A percentile compares a stretch with the other conserved stretches of the same genome.
Evolutionary conservation across 2,888 invertebrate species (phyloP).

Genomic region (Tiliacea aurago): DNA sequence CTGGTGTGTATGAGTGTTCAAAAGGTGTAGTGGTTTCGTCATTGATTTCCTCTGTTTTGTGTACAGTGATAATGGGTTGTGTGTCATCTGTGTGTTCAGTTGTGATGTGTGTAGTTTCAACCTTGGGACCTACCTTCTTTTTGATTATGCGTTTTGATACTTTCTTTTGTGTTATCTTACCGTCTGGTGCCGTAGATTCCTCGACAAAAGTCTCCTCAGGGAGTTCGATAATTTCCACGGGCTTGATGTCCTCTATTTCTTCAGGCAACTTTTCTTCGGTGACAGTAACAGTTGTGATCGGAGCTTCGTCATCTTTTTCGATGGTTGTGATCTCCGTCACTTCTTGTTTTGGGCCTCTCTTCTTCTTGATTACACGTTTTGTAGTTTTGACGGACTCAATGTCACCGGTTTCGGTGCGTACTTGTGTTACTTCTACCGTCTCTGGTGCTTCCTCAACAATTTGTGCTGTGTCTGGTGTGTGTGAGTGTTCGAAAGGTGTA

Average conservation of each 20-base stretch:
- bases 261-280: neutral
- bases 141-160: neutral
- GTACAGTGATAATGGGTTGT: conserved; percentile 16
- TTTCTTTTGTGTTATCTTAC: conserved; percentile 8
- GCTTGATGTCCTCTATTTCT: conserved; percentile 7
- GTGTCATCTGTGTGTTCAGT: conserved; percentile 7
- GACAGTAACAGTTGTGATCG: neutral
- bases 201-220: conserved; percentile 64
- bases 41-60: conserved; percentile 11
- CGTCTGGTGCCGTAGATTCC: neutral
- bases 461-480: neutral
- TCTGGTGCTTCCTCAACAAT: neutral
- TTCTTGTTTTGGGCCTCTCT: neutral
- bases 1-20: neutral
- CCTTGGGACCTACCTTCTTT: conserved; percentile 17
- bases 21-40: neutral
- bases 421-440: no score
- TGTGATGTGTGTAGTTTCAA: conserved; percentile 10
- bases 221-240: conserved; percentile 68
- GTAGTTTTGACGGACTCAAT: no score
- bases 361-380: no score
- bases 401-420: no score
- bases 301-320: no score
- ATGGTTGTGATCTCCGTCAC: neutral
- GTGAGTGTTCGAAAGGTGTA: neutral